Conservation (phyloP, 2,113 vertebrate species). For the Psettodes erumei region DNA sequence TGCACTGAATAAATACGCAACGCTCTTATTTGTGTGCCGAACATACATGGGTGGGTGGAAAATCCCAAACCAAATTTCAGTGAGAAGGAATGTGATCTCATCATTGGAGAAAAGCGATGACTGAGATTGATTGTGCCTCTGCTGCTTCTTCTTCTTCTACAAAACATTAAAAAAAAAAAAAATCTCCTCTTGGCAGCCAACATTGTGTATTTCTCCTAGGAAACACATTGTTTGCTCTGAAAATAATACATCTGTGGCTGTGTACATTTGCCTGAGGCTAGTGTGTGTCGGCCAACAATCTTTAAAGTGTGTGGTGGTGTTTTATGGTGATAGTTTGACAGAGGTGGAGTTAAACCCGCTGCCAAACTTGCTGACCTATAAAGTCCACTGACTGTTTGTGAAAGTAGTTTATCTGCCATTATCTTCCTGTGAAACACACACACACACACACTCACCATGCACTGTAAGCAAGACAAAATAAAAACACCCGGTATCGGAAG, state of each 20-base stretch:
- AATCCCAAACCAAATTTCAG: conserved; percentile 70
- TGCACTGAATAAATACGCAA: conserved; percentile 43
- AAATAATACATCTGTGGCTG: conserved; percentile 60
- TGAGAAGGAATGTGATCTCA: conserved; percentile 59
- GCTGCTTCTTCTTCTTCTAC: conserved; percentile 38
- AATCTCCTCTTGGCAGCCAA: conserved; percentile 42
- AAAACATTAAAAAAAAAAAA: conserved; percentile 17
- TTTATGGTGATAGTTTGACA: conserved; percentile 43
- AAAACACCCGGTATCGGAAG: conserved; percentile 17
- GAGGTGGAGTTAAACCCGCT: conserved; percentile 34
- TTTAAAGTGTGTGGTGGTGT: conserved; percentile 35
- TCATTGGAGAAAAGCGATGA: conserved; percentile 50
- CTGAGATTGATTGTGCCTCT: conserved; percentile 59
- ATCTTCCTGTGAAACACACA: neutral
- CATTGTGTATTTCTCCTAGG: conserved; percentile 57
- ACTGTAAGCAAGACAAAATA: neutral
- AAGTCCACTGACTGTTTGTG: conserved; percentile 10
- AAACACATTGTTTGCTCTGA: conserved; percentile 49
- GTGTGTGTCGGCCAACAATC: conserved; percentile 47
- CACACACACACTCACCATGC: neutral
- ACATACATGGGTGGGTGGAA: conserved; percentile 54
- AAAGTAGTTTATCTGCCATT: conserved; percentile 11
- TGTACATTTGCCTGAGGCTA: conserved; percentile 48
- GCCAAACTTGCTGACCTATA: conserved; percentile 34
- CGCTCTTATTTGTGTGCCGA: conserved; percentile 54